phyloP scores from a whole-genome alignment of 2,797 vertebrate genomes.

The Nannoperca obscura region DNA sequence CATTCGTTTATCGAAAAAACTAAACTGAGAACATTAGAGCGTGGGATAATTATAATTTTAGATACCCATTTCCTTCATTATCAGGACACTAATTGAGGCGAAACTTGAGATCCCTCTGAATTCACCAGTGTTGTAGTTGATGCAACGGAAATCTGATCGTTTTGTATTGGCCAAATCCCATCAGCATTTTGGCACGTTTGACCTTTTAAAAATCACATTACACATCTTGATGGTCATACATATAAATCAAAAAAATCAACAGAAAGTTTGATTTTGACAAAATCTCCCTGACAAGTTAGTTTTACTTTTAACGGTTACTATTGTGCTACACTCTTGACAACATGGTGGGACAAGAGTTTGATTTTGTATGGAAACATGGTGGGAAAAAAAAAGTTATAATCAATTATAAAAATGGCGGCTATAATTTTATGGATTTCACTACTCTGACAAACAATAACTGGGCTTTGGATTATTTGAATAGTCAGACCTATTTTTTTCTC shows the following conservation, averaged over 20 bases:
- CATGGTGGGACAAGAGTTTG: not conserved
- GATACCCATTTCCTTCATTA: slow-evolving; percentile 35
- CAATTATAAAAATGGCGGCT: not conserved
- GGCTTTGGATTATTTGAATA: not conserved
- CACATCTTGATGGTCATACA: not conserved
- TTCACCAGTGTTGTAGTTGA: not conserved
- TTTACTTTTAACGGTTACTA: not conserved
- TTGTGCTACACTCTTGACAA: not conserved
- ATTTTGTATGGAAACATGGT: not conserved
- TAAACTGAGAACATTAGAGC: slow-evolving; percentile 30
- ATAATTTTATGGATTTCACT: not conserved
- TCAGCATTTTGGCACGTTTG: not conserved
- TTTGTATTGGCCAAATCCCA: not conserved
- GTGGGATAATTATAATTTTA: slow-evolving; percentile 30
- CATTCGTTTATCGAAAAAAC: slow-evolving; percentile 19
- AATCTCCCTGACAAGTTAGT: too few species aligned
- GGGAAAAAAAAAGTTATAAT: not conserved
- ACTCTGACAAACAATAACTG: not conserved
- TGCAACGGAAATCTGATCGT: not conserved
- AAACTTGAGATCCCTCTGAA: not conserved
- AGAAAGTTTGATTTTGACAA: not conserved
- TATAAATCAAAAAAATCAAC: not conserved
- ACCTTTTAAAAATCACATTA: not conserved
- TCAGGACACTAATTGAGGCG: not conserved
- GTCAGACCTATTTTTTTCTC: not conserved